phyloP scores from a whole-genome alignment of 1,140 invertebrate genomes.

The Zeugodacus cucurbitae region DNA sequence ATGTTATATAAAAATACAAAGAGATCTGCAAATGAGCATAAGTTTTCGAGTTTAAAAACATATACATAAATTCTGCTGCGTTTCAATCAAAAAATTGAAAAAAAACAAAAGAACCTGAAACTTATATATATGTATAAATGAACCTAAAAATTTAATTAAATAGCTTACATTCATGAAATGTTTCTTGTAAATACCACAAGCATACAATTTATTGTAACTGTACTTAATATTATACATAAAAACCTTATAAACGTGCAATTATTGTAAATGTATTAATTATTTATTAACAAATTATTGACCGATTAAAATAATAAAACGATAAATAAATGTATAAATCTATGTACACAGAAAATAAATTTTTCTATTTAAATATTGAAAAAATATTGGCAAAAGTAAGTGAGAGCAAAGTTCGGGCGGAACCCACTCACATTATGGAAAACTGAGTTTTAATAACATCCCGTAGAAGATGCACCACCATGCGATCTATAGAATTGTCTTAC shows the following conservation, averaged over 20 bases:
- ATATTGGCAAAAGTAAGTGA: no score
- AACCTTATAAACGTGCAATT: constrained; percentile 12
- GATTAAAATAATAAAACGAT: background rate
- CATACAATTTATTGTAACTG: background rate
- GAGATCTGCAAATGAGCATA: no score
- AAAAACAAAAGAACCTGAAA: no score
- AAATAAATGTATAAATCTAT: background rate
- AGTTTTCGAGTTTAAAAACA: no score
- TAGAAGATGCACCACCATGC: no score
- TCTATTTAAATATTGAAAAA: background rate
- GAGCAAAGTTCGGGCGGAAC: no score
- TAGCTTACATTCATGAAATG: background rate
- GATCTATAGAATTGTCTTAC: no score
- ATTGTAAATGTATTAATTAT: constrained; percentile 21
- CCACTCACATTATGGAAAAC: no score
- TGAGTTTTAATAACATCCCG: no score
- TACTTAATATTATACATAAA: background rate
- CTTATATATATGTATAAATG: background rate
- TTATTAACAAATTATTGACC: background rate
- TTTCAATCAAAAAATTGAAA: no score
- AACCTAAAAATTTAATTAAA: background rate
- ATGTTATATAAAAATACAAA: no score
- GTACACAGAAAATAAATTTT: background rate
- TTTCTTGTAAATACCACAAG: background rate
- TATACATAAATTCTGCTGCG: no score